These are phyloP conservation scores for Lineus longissimus DNA, from an alignment of 1,140 invertebrate genomes.

Conservation along the genomic window DNA sequence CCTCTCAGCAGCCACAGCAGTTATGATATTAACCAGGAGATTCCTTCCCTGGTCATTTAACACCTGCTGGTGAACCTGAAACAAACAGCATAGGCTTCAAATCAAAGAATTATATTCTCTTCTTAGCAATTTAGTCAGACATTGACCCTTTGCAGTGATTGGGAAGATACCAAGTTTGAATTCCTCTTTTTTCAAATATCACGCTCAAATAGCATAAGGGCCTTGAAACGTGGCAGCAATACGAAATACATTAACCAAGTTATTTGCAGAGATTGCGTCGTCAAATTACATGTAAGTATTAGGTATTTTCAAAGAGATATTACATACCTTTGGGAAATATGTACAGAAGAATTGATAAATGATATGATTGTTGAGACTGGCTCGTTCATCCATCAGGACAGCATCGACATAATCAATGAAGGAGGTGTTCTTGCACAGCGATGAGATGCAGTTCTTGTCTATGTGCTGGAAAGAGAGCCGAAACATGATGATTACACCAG, in stretches of 20 bases:
- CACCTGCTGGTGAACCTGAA: constrained; percentile 49
- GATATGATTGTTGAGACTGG: constrained; percentile 69
- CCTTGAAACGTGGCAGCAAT: too few species aligned
- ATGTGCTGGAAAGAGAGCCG: constrained; percentile 59
- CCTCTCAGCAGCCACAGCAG: constrained; percentile 41
- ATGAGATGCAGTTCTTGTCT: constrained; percentile 72
- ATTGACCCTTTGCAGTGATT: neutral
- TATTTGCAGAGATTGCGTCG: too few species aligned
- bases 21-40: constrained; percentile 43
- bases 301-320: neutral
- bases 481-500: neutral
- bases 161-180: neutral
- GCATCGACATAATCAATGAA: constrained; percentile 80
- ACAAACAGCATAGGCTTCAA: constrained; percentile 14
- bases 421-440: constrained; percentile 72
- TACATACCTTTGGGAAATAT: constrained; percentile 74
- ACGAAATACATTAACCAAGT: too few species aligned
- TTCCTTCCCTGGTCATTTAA: constrained; percentile 50
- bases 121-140: neutral
- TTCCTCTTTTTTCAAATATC: neutral
- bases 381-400: constrained; percentile 73
- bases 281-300: neutral
- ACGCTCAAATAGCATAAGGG: too few species aligned
- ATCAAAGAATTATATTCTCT: neutral
- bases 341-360: constrained; percentile 78